phyloP scores from a whole-genome alignment of 92 coral and sea anemone genomes.

The Isaurus tuberculatus region DNA sequence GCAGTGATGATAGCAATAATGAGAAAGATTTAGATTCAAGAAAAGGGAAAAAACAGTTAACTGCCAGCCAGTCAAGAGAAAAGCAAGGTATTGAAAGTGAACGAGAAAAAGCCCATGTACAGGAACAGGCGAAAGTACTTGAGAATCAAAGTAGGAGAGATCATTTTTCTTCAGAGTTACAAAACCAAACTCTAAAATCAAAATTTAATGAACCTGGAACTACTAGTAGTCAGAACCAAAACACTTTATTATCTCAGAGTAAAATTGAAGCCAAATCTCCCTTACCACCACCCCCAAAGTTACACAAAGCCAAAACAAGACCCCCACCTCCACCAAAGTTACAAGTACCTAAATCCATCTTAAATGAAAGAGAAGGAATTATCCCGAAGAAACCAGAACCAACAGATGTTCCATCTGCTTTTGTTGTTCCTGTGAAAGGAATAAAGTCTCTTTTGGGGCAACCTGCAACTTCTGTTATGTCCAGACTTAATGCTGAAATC shows the following conservation, averaged over 20 bases:
- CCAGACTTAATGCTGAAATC: conserved; percentile 60
- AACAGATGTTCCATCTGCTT: conserved; percentile 29
- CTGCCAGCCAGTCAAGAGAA: conserved; percentile 47
- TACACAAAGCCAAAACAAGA: conserved; percentile 76
- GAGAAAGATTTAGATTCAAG: conserved; percentile 48
- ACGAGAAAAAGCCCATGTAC: conserved; percentile 38
- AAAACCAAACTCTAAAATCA: conserved; percentile 18
- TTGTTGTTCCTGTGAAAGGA: conserved; percentile 26
- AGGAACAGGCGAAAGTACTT: conserved; percentile 4
- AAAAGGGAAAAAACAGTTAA: conserved; percentile 48
- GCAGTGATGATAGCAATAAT: conserved; percentile 72
- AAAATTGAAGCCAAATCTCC: conserved; percentile 50
- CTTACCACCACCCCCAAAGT: conserved; percentile 77
- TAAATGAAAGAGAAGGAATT: conserved; percentile 83
- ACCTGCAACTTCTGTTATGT: conserved; percentile 32
- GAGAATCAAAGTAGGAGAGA: conserved; percentile 43
- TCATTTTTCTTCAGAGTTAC: conserved; percentile 4
- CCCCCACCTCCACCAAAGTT: conserved; percentile 87
- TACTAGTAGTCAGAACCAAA: conserved; percentile 41
- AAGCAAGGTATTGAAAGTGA: conserved; percentile 49
- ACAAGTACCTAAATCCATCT: conserved; percentile 82
- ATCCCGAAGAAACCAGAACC: conserved; percentile 70
- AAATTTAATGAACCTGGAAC: conserved; percentile 24
- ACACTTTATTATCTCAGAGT: conserved; percentile 5
- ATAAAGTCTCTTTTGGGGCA: conserved; percentile 27